Evolutionary conservation across 2,797 vertebrate genomes (phyloP), one percentile per base, ranked within the genome.

Genomic region (Moxostoma hubbsi): DNA sequence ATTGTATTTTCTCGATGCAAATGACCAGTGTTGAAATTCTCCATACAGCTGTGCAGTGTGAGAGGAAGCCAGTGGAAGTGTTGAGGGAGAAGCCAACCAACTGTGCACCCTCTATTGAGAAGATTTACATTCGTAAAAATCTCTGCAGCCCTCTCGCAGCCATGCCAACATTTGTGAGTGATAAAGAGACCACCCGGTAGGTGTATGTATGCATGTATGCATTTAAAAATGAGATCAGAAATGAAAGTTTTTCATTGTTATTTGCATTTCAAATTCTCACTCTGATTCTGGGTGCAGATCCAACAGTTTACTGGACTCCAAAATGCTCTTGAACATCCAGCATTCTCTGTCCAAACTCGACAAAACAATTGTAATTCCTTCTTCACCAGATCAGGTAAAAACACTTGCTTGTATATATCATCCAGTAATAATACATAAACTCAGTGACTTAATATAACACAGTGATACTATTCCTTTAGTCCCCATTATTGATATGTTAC

Each of bases 91-190:
- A 96, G 84, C 96, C 98, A 9, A 92, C 97, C 9, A 99, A 98
- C 89, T 99, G 98, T 88, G 98, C 98, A 0, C 97, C 98, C 81
- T 99, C 98, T 75, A 99, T 97, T 69, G 97, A 99, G 89, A 99
- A 99, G 90, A 99, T 99, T 88, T 99, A 99, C 89, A 99, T 99
- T 85, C 94, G 98, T 63, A 99, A 99, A 91, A 98, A 99, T 89
- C 94, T 99, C 46, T 96, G 97, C 75, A 99, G 98, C 79, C 98
- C 98, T 0, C 91, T 98, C 83, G 96, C 98, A 63, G 97, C 98
- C 82, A 98, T 96, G 43, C 97, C 98, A 24, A 99, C 98, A 36
- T 99, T 99, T 87, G 95, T 98, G 77, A 96, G 95, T 0, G 96
- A 98, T 79, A 97, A 95, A 91, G 97, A 99, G 92, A 95, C 94